Evolutionary conservation across 2,113 vertebrate genomes (phyloP), one percentile per base, ranked within the genome.

Genomic region (Pluvianellus socialis): DNA sequence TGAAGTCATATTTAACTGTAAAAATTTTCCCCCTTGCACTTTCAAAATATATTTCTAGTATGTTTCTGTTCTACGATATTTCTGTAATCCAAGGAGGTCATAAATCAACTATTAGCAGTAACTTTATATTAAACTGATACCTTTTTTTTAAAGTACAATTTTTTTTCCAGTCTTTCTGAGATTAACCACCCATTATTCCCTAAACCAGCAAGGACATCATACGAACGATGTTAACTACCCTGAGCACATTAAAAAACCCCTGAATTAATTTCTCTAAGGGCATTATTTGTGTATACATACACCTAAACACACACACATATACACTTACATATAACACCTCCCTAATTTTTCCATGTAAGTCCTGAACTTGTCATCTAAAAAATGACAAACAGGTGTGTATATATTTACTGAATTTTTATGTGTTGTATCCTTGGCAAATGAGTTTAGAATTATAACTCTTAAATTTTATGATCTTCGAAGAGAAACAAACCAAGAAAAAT

Each of bases 231-330:
- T 62, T 19, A 83, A 42, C 11, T 42, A 45, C 7, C 4, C 32
- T 26, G 6, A 30, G 2, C 24, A 38, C 9, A 33, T 12, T 45
- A 1, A 3, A 56, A 62, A 73, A 6, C 14, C 13, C 44, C 44
- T 14, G 9, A 44, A 26, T 49, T 77, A 38, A 30, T 63, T 83
- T 79, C 5, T 65, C 13, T 26, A 4, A n/a, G 10, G 30, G 11
- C 53, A 74, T 26, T 38, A 67, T 27, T 32, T 71, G 20, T 61
- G 3, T 76, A 6, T n/a, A 32, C 5, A 12, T 35, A 16, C 14
- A 27, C 11, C 3, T 40, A 30, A 7, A 59, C 1, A 28, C 3
- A 28, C 1, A 75, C 2, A 17, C 8, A 28, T 21, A n/a, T 2
- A 79, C 12, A 27, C 6, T 33, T 14, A 56, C 2, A 15, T 33